phyloP scores from a whole-genome alignment of 53 echinoderm and acorn worm genomes.

The Glandiceps talaboti region DNA sequence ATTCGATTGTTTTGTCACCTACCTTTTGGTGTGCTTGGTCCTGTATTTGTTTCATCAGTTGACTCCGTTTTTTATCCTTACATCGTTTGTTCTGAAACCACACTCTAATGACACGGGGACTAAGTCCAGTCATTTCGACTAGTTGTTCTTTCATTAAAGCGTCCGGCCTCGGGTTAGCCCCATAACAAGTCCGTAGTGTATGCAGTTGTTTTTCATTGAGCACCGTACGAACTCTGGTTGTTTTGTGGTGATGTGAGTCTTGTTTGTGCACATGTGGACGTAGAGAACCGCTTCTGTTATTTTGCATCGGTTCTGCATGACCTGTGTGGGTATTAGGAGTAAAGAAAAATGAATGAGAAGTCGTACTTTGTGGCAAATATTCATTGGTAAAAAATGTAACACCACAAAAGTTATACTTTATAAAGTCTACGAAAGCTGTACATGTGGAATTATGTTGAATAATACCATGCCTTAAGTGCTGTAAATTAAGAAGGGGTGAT shows the following conservation, averaged over 20 bases:
- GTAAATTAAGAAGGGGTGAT: no score
- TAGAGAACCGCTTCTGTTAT: slow-evolving; percentile 47
- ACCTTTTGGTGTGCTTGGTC: slow-evolving; percentile 93
- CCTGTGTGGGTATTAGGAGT: neutral
- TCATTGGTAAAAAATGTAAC: no score
- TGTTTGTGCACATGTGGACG: slow-evolving; percentile 86
- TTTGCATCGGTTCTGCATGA: slow-evolving; percentile 55
- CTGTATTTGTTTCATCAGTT: slow-evolving; percentile 84
- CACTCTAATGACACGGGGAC: slow-evolving; percentile 89
- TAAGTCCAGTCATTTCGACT: slow-evolving; percentile 89
- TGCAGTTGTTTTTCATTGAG: slow-evolving; percentile 99
- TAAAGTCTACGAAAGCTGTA: no score
- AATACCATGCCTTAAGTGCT: no score
- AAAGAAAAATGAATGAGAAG: no score
- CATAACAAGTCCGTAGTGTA: slow-evolving; percentile 92
- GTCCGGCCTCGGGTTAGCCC: slow-evolving; percentile 95
- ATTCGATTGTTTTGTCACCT: no score
- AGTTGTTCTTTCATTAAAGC: slow-evolving; percentile 98
- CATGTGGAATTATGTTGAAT: no score
- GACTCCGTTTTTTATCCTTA: slow-evolving; percentile 87
- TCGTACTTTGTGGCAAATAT: no score
- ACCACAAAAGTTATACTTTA: no score
- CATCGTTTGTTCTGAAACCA: slow-evolving; percentile 99
- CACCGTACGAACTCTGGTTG: slow-evolving; percentile 89
- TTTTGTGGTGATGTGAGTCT: slow-evolving; percentile 33